Evolutionary conservation across 2,797 vertebrate genomes (phyloP), one percentile per base, ranked within the genome.

Genomic region (Phaenicophaeus curvirostris): DNA sequence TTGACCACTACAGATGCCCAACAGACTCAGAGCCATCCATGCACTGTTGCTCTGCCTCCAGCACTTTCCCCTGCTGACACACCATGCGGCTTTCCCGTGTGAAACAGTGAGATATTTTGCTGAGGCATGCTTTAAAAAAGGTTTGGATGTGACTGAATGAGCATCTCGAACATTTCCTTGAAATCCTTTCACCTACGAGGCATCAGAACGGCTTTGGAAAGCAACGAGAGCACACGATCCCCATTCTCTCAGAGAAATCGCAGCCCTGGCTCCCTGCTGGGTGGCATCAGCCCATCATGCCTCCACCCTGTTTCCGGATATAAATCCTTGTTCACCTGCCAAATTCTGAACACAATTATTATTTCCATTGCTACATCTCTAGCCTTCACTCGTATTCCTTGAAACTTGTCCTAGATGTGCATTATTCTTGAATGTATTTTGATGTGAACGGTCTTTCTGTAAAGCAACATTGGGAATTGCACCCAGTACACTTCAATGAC

Each of bases 401-500:
- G 33, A 84, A 71, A 53, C 30, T 33, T 21, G 4, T 39, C 68
- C 72, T 8, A 11, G 69, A 58, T 25, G 33, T 21, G 46, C 8
- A 11, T 46, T 51, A 21, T 7, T 54, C 69, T 19, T 8, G n/a
- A 37, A 16, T 1, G 9, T 6, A 55, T 42, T 51, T 11, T 6
- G 74, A 3, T 28, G 37, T 5, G 2, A 46, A 27, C 44, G 75
- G 24, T 12, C 6, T 48, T 15, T 18, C 48, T 5, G 9, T 0
- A 0, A 37, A 79, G 18, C 2, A 4, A 20, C 19, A 24, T 28
- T 53, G 72, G 31, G 37, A 42, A n/a, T 10, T 30, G 14, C 6
- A 7, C 11, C 6, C 0, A 0, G 5, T 3, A 5, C 2, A 7
- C 4, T 30, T 57, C 41, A 14, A 7, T 2, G 13, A 21, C 23